Percentiles rank a stretch among this genome's conserved stretches.
These are phyloP conservation scores for Silvanus unidentatus DNA, from an alignment of 2,888 invertebrate species.

Conservation along the genomic window DNA sequence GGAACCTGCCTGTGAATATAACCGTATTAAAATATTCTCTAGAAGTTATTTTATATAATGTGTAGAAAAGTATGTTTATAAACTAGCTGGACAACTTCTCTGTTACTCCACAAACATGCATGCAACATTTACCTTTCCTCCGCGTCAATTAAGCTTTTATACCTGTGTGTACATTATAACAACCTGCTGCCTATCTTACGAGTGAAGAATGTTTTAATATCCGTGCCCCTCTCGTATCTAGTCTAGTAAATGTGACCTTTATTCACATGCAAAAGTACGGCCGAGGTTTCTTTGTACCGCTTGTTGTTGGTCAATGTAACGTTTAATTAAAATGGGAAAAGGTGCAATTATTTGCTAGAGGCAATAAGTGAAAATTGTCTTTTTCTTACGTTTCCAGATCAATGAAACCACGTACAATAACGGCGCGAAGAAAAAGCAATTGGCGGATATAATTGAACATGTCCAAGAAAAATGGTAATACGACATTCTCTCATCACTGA, in stretches of 20 bases:
- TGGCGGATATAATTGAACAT: conserved; percentile 16
- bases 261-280: too few relatives aligned
- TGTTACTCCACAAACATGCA: too few relatives aligned
- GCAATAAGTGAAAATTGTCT: not conserved
- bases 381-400: too few relatives aligned
- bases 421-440: too few relatives aligned
- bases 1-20: too few relatives aligned
- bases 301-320: conserved; percentile 4
- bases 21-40: not conserved
- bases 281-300: too few relatives aligned
- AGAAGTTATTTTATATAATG: not conserved
- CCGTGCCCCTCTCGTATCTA: conserved; percentile 9
- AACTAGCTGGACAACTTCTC: too few relatives aligned
- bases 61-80: not conserved
- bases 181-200: conserved; percentile 13
- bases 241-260: too few relatives aligned
- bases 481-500: conserved; percentile 31
- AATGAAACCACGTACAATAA: too few relatives aligned
- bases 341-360: not conserved
- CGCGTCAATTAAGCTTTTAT: conserved; percentile 11
- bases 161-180: conserved; percentile 15
- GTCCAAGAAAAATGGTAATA: conserved; percentile 31
- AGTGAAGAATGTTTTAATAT: conserved; percentile 20
- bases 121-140: too few relatives aligned
- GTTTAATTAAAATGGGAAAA: conserved; percentile 10